These are phyloP conservation scores for Salvelinus fontinalis DNA, from an alignment of 2,113 vertebrate genomes.

Conservation along the genomic window DNA sequence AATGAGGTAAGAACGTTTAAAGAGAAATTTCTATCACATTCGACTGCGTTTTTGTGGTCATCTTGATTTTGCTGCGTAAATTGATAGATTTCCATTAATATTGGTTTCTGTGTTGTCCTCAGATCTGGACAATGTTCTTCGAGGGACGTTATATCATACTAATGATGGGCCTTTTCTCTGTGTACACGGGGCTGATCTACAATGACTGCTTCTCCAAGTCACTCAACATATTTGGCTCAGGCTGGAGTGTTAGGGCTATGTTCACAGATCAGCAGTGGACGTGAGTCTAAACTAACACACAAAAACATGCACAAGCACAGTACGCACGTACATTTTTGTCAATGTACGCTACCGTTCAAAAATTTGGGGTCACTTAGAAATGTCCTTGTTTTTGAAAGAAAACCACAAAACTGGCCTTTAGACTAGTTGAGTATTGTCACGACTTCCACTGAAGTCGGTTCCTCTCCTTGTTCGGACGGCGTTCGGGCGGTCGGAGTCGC, in stretches of 20 bases:
- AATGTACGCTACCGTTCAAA: too few relatives aligned
- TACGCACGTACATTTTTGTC: background rate
- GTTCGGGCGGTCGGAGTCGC: too few relatives aligned
- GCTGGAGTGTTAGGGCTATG: constrained; percentile 92
- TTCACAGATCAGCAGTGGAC: constrained; percentile 88
- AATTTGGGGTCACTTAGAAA: too few relatives aligned
- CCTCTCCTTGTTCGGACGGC: too few relatives aligned
- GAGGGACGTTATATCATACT: constrained; percentile 91
- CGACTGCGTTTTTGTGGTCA: too few relatives aligned
- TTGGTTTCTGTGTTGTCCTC: constrained; percentile 29
- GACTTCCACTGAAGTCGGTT: too few relatives aligned
- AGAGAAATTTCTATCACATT: background rate
- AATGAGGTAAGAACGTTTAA: constrained; percentile 82
- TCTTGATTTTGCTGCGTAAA: background rate
- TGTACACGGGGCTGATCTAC: constrained; percentile 97
- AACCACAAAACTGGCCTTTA: too few relatives aligned
- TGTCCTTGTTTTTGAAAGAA: too few relatives aligned
- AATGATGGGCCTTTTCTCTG: constrained; percentile 93
- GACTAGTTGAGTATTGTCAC: too few relatives aligned
- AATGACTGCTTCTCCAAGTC: constrained; percentile 99
- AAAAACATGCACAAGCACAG: background rate
- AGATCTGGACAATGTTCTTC: constrained; percentile 96
- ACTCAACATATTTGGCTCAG: constrained; percentile 92
- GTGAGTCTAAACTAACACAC: constrained; percentile 71
- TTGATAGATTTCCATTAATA: background rate